Conservation (phyloP, 2,888 invertebrate species). For the Leptogaster cylindrica region DNA sequence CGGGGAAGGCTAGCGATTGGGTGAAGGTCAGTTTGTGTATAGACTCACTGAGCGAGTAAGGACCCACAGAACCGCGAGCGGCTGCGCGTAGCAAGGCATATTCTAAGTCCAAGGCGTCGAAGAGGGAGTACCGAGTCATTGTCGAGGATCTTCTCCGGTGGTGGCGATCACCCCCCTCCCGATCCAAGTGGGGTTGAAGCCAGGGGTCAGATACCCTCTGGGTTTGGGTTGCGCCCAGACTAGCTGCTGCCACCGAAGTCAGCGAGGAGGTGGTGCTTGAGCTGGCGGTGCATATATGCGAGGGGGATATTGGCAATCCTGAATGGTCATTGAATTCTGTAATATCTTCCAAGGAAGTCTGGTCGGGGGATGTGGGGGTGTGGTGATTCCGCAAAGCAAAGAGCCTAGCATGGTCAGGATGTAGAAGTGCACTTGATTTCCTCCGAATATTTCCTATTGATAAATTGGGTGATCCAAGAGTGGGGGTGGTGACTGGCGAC, state of each 20-base stretch:
- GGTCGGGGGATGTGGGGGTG: constrained; percentile 59
- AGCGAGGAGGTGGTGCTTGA: constrained; percentile 68
- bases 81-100: constrained; percentile 73
- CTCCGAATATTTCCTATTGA: constrained; percentile 61
- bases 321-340: constrained; percentile 62
- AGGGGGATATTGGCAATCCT: not conserved
- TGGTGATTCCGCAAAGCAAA: constrained; percentile 63
- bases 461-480: constrained; percentile 59
- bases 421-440: constrained; percentile 68
- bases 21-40: constrained; percentile 76
- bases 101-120: constrained; percentile 74
- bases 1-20: constrained; percentile 76
- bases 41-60: constrained; percentile 74
- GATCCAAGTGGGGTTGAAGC: constrained; percentile 61
- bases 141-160: constrained; percentile 67
- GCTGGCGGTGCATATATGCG: constrained; percentile 62
- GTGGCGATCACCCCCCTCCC: constrained; percentile 60
- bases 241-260: constrained; percentile 63
- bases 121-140: constrained; percentile 71
- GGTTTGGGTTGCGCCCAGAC: constrained; percentile 57
- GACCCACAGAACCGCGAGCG: constrained; percentile 74
- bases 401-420: constrained; percentile 75
- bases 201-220: constrained; percentile 62
- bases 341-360: constrained; percentile 61
- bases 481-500: constrained; percentile 60